Percentiles rank a stretch among this genome's conserved stretches.
phyloP scores from a whole-genome alignment of 2,113 vertebrate species.

The Nestor notabilis region DNA sequence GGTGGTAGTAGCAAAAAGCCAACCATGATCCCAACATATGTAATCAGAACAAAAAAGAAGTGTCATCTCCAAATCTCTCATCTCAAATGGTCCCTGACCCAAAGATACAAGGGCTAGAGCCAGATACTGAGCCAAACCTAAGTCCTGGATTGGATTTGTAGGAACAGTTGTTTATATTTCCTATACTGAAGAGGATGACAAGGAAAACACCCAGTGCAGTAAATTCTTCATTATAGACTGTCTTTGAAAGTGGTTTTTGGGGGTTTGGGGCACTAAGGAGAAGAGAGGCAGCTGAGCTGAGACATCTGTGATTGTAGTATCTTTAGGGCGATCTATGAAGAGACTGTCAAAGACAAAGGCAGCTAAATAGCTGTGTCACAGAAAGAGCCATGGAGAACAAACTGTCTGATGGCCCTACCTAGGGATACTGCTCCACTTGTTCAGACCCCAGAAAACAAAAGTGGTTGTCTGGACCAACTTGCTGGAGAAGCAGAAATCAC shows the following conservation, averaged over 20 bases:
- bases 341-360: background rate
- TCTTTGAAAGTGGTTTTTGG: background rate
- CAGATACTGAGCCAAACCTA: background rate
- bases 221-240: background rate
- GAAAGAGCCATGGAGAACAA: background rate
- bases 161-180: background rate
- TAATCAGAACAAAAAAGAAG: background rate
- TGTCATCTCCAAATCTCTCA: background rate
- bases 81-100: background rate
- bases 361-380: background rate
- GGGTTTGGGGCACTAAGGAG: background rate
- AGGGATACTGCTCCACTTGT: background rate
- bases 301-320: background rate
- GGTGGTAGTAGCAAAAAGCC: background rate
- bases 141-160: background rate
- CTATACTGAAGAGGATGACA: background rate
- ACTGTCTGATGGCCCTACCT: background rate
- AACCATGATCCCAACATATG: background rate
- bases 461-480: background rate
- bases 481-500: background rate
- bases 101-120: background rate
- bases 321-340: background rate
- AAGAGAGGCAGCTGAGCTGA: background rate
- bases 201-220: background rate
- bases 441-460: background rate